Evolutionary conservation across 2,113 vertebrate species (phyloP).

Genomic region (Acrocephalus kingi): DNA sequence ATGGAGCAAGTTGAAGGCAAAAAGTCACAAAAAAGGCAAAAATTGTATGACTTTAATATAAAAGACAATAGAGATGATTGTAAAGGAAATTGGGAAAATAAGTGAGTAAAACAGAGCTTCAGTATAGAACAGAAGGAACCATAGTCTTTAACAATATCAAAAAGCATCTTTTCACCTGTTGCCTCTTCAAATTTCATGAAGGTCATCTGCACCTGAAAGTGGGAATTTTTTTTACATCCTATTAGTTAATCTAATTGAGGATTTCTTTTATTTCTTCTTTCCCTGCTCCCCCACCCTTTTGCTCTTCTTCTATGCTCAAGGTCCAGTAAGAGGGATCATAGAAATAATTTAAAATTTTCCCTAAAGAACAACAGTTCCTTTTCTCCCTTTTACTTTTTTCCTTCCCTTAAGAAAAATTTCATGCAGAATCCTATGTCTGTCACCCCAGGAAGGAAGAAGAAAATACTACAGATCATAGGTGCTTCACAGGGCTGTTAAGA

Average conservation of each 20-base stretch:
- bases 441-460: not conserved
- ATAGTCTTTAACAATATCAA: not conserved
- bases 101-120: not conserved
- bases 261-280: not conserved
- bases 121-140: not conserved
- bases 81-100: not conserved
- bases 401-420: not conserved
- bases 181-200: not conserved
- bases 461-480: not conserved
- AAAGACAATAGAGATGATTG: not conserved
- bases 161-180: not conserved
- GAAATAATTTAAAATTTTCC: not conserved
- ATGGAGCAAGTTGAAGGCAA: not conserved
- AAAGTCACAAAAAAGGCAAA: not conserved
- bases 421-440: not conserved
- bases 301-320: not conserved
- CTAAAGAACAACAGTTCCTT: not conserved
- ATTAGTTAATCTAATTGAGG: not conserved
- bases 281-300: accelerated
- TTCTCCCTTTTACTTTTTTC: not conserved
- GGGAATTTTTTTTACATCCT: not conserved
- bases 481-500: not conserved
- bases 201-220: not conserved
- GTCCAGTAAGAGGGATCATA: not conserved
- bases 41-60: not conserved